Evolutionary conservation across 2,113 vertebrate species (phyloP).

Genomic region (Heptranchias perlo): DNA sequence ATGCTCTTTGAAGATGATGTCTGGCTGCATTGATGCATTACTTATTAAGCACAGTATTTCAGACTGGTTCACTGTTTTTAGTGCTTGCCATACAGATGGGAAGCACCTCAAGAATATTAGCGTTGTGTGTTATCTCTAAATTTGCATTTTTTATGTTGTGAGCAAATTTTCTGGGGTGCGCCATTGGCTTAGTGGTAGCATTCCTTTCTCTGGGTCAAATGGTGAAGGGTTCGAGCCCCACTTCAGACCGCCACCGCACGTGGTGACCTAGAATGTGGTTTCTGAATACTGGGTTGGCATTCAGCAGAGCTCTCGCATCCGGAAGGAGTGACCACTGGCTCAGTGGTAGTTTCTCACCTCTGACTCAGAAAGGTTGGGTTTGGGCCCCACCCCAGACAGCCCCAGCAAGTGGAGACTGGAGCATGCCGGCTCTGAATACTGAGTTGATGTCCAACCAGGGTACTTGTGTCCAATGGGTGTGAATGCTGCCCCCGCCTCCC

Average conservation of each 20-base stretch:
- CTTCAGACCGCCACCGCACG: not conserved
- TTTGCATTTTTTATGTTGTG: not conserved
- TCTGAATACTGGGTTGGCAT: not conserved
- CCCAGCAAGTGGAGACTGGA: too few species aligned
- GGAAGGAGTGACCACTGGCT: too few species aligned
- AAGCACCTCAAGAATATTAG: not conserved
- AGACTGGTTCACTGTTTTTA: not conserved
- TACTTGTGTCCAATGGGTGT: not conserved
- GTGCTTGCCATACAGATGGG: not conserved
- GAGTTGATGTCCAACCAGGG: not conserved
- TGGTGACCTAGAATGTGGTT: not conserved
- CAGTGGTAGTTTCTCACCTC: not conserved
- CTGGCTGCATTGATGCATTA: not conserved
- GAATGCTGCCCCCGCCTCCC: not conserved
- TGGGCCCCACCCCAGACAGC: too few species aligned
- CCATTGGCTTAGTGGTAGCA: not conserved
- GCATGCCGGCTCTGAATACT: too few species aligned
- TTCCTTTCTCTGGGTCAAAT: not conserved
- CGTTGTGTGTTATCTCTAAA: not conserved
- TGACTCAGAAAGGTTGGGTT: too few species aligned
- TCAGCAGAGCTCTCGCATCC: not conserved
- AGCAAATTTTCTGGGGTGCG: not conserved
- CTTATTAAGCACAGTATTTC: not conserved
- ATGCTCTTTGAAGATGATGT: not conserved
- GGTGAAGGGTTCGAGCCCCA: not conserved